A percentile compares a stretch with the other conserved stretches of the same genome.
Evolutionary conservation across 2,797 vertebrate genomes (phyloP).

Genomic region (Notolepis coatsorum): DNA sequence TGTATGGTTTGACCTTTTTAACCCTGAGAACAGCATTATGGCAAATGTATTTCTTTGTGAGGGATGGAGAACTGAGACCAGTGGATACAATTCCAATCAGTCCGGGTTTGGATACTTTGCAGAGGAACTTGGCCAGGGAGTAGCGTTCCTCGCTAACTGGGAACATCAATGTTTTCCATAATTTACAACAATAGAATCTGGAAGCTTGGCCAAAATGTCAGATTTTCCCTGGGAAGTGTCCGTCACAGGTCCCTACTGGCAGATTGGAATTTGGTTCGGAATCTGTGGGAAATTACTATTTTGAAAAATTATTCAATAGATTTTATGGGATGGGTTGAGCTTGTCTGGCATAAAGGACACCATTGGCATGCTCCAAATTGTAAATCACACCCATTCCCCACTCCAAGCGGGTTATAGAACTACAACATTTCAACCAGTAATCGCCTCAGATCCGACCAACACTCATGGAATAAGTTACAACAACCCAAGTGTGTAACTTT

Average conservation of each 20-base stretch:
- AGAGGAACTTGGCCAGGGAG: no score
- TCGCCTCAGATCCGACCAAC: constrained; percentile 7
- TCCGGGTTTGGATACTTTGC: no score
- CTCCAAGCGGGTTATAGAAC: background rate
- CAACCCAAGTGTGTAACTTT: constrained; percentile 10
- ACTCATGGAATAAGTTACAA: background rate
- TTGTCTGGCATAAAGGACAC: background rate
- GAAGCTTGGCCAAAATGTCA: no score
- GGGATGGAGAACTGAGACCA: background rate
- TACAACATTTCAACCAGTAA: background rate
- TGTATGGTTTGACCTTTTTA: background rate
- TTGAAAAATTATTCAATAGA: background rate
- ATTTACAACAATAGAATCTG: no score
- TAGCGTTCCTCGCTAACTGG: no score
- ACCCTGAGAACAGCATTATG: constrained; percentile 2
- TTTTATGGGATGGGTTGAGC: background rate
- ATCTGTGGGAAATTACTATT: background rate
- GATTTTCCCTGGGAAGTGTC: no score
- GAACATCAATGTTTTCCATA: no score
- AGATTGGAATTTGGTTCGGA: no score
- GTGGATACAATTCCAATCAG: no score
- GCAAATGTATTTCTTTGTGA: constrained; percentile 6
- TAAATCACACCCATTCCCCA: background rate
- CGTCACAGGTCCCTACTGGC: no score
- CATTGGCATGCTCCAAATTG: background rate